Base-by-base conservation (phyloP, 2,888 invertebrate genomes). In the Pterostichus niger region DNA sequence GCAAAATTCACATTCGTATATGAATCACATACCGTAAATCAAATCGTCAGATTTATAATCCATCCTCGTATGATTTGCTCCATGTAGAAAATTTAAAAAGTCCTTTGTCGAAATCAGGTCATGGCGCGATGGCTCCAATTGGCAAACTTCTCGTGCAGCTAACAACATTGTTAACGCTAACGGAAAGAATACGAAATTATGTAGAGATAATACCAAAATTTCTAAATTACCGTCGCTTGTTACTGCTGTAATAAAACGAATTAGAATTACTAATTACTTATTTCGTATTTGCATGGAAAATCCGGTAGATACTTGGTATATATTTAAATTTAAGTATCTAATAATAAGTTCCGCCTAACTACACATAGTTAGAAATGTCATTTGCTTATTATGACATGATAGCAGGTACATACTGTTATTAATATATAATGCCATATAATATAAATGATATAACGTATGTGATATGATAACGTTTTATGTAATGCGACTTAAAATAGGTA, bases 141-240 rank as follows among this genome's bases (percentile, higher is more conserved):
- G 64, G 64, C 64, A 64, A 64, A 64, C 64, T 11, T 64, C 31
- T 59, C 64, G 64, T 64, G 64, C 64, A 6, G 64, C 35, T 35
- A 64, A 64, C 64, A 35, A 64, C 64, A 64, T 64, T 64, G 64
- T 64, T 64, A 64, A 11, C n/a, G 64, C 64, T 11, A 64, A 64
- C 64, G 64, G 64, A 64, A 64, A 64, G 64, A 64, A 64, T 64
- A 64, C 64, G 33, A 64, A 64, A 64, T 64, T 64, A 64, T 64
- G 64, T 11, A 0, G n/a, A 35, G 64, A 64, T 64, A 64, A 64
- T 64, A 64, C 64, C 64, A 24, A 31, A 64, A 64, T 64, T 64
- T 64, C 64, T 64, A 64, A 64, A 64, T 59, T 64, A 33, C 64
- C 64, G n/a, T 64, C 9, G 64, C 59, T 59, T 59, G 59, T 59